A percentile compares a stretch with the other conserved stretches of the same genome.
These are phyloP conservation scores for Sebastes cheni DNA, from an alignment of 2,797 vertebrate genomes.

Conservation along the genomic window DNA sequence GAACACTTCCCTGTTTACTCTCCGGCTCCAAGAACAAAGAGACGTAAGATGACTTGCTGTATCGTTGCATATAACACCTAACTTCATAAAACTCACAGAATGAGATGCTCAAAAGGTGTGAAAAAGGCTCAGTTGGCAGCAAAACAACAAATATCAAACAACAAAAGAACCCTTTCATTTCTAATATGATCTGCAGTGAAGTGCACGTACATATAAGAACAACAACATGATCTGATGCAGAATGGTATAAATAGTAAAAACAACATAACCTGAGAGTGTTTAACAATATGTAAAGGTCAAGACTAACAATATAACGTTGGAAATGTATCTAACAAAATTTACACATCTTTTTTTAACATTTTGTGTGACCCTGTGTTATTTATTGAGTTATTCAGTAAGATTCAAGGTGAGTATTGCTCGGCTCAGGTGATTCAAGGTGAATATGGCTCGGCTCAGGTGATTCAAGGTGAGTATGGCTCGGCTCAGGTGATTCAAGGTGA, in stretches of 20 bases:
- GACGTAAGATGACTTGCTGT: background rate
- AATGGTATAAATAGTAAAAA: background rate
- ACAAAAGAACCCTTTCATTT: background rate
- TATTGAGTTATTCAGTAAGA: background rate
- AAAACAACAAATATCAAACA: background rate
- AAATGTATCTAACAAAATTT: background rate
- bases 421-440: too few species aligned
- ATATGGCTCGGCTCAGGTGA: too few species aligned
- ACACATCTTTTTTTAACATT: background rate
- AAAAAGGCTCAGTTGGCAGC: background rate
- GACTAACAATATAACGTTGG: background rate
- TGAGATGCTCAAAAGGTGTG: background rate
- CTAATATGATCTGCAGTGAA: background rate
- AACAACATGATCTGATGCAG: background rate
- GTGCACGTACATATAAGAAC: background rate
- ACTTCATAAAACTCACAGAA: background rate
- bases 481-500: too few species aligned
- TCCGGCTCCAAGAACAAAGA: constrained; percentile 19
- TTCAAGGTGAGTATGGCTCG: too few species aligned
- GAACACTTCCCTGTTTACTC: background rate
- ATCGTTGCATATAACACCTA: background rate
- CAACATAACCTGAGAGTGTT: background rate
- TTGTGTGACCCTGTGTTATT: background rate
- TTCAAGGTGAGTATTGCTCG: background rate
- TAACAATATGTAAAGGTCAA: background rate